Base-by-base conservation (phyloP, 2,888 invertebrate species). In the Ichneumoninae sp. region DNA sequence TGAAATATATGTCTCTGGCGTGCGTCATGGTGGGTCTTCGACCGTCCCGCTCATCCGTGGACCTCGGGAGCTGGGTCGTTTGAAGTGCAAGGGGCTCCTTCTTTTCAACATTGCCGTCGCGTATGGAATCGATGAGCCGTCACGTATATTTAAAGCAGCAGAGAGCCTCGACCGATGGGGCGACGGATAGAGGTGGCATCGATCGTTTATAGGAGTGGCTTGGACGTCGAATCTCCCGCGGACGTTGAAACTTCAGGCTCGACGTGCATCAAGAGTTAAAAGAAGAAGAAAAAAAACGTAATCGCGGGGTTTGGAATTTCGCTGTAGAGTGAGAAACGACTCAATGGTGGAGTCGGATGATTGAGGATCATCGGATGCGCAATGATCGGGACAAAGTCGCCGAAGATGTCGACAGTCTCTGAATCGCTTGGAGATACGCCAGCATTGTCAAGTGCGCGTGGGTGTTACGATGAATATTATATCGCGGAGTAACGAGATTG, bases 71-170 rank as follows among this genome's bases (percentile, higher is more conserved):
- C 40, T 33, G 22, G 60, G 62, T 78, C 47, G 52, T 80, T 79
- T 36, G 75, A 80, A 80, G 83, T 80, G 75, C 60, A 76, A 75
- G 76, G 57, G 44, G 44, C 5, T 47, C 36, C 74, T 19, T 47
- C 47, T 19, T 62, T 60, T 66, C 52, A 68, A 40, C 52, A 75
- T 79, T 80, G 60, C 65, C 60, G 10, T 50, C 60, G 30, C 62
- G 30, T 50, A 40, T 22, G 52, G 60, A 40, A 74, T 83, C 80
- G 76, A 80, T 68, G 83, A 80, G 65, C 76, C 80, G 75, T 80
- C 80, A 69, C 80, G 74, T 68, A 60, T 77, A 82, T 82, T 82
- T 68, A 82, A 82, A 82, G 50, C 77, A 77, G 66, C 77, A 77
- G 57, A 66, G 47, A 47, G 66, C 77, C 16, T 66, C 54, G 66